A percentile compares a stretch with the other conserved stretches of the same genome.
Evolutionary conservation across 2,888 invertebrate species (phyloP).

Genomic region (Apamea sordens): DNA sequence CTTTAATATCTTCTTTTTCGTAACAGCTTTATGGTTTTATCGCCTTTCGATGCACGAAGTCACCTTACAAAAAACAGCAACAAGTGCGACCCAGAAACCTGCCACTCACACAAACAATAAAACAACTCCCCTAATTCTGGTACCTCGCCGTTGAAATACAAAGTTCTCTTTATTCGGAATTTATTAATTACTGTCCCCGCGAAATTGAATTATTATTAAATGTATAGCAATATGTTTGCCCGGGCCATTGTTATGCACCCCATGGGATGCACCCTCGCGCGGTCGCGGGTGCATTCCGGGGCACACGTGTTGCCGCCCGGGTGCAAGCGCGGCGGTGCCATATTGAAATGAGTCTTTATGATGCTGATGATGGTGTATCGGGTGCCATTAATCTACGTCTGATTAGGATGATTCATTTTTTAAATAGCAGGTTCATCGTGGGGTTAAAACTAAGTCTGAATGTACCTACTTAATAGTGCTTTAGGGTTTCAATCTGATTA

Average conservation of each 20-base stretch:
- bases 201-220: conserved; percentile 82
- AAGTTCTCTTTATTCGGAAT: conserved; percentile 46
- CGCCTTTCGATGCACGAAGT: neutral
- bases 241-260: conserved; percentile 76
- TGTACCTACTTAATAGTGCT: neutral
- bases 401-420: conserved; percentile 36
- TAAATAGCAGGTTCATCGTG: conserved; percentile 14
- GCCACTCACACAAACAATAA: conserved; percentile 2
- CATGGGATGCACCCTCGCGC: conserved; percentile 59
- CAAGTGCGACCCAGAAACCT: conserved; percentile 37
- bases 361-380: conserved; percentile 60
- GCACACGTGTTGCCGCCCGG: conserved; percentile 82
- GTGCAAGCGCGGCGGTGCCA: conserved; percentile 67
- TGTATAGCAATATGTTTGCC: conserved; percentile 72
- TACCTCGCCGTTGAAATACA: conserved; percentile 11
- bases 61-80: conserved; percentile 14
- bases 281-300: conserved; percentile 78
- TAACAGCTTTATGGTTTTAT: neutral
- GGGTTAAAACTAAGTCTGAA: neutral
- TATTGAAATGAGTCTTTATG: conserved; percentile 66
- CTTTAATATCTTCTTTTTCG: neutral
- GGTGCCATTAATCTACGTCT: conserved; percentile 59
- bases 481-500: no score
- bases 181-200: conserved; percentile 69
- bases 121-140: conserved; percentile 26